Evolutionary conservation across 1,140 invertebrate genomes (phyloP).

Genomic region (Lycorma delicatula): DNA sequence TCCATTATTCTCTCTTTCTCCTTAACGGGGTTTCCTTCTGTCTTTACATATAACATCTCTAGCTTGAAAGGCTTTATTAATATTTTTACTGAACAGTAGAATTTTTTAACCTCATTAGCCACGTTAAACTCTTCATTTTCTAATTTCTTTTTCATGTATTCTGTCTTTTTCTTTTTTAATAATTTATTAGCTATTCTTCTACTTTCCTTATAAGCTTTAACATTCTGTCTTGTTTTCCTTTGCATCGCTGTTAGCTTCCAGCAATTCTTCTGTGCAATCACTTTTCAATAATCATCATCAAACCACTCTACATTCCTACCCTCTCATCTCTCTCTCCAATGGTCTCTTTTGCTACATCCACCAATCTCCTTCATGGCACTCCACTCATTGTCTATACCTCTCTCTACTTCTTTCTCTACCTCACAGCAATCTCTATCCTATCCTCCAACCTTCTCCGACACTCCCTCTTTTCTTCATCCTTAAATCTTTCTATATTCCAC

Average conservation of each 20-base stretch:
- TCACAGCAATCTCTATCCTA: too few relatives aligned
- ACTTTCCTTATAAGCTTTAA: background rate
- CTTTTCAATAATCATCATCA: slow-evolving; percentile 9
- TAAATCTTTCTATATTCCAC: too few relatives aligned
- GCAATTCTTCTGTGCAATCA: slow-evolving; percentile 10
- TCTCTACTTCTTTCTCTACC: too few relatives aligned
- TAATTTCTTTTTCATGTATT: background rate
- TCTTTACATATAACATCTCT: slow-evolving; percentile 7
- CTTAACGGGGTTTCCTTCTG: too few relatives aligned
- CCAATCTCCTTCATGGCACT: background rate
- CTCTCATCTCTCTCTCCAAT: background rate
- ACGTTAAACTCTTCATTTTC: slow-evolving; percentile 5
- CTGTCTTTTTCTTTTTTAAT: slow-evolving; percentile 10
- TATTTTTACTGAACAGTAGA: too few relatives aligned
- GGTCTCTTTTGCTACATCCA: background rate
- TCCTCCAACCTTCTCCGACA: slow-evolving; percentile 10
- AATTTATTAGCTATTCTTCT: slow-evolving; percentile 9
- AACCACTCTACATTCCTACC: slow-evolving; percentile 13
- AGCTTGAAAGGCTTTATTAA: slow-evolving; percentile 5
- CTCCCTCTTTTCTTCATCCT: background rate
- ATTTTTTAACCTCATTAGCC: slow-evolving; percentile 3
- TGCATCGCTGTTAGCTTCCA: slow-evolving; percentile 4
- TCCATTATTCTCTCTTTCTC: too few relatives aligned
- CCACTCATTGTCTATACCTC: too few relatives aligned
- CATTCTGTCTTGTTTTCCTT: slow-evolving; percentile 2